Percentiles rank a stretch among this genome's conserved stretches.
phyloP scores from a whole-genome alignment of 2,888 invertebrate species.

The Camptogramma bilineatum region DNA sequence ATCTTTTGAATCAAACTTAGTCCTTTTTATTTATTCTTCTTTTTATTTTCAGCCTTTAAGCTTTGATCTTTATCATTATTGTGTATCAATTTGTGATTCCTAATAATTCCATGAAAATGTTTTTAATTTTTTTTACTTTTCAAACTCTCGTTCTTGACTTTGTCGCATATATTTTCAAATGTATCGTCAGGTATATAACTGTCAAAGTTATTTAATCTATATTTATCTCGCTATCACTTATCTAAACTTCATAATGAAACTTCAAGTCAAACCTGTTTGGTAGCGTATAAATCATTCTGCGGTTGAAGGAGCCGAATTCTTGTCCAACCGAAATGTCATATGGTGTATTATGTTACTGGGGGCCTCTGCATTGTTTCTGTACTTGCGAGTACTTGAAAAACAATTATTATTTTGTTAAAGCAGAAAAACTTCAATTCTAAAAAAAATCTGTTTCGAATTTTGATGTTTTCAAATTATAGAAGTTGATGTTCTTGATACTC shows the following conservation, averaged over 20 bases:
- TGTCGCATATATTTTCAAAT: not conserved
- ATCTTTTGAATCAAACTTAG: conserved; percentile 7
- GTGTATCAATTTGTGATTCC: not conserved
- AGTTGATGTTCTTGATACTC: too few relatives aligned
- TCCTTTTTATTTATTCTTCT: conserved; percentile 4
- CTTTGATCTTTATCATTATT: not conserved
- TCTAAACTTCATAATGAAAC: conserved; percentile 35
- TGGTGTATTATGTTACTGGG: conserved; percentile 53
- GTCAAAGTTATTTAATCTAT: conserved; percentile 11
- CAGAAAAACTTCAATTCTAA: not conserved
- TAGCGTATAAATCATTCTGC: conserved; percentile 47
- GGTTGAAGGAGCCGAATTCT: conserved; percentile 43
- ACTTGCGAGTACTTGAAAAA: conserved; percentile 15
- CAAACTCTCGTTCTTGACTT: not conserved
- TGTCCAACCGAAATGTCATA: conserved; percentile 59
- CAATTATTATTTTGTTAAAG: conserved; percentile 7
- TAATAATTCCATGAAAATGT: not conserved
- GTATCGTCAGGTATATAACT: not conserved
- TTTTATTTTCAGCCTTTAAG: conserved; percentile 1
- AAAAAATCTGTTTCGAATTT: too few relatives aligned
- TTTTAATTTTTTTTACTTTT: too few relatives aligned
- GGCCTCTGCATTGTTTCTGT: conserved; percentile 51
- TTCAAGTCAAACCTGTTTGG: conserved; percentile 45
- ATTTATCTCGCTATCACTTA: conserved; percentile 38
- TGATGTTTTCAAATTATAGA: too few relatives aligned